Evolutionary conservation across 2,113 vertebrate species (phyloP).

Genomic region (Psammodynastes pulverulentus): DNA sequence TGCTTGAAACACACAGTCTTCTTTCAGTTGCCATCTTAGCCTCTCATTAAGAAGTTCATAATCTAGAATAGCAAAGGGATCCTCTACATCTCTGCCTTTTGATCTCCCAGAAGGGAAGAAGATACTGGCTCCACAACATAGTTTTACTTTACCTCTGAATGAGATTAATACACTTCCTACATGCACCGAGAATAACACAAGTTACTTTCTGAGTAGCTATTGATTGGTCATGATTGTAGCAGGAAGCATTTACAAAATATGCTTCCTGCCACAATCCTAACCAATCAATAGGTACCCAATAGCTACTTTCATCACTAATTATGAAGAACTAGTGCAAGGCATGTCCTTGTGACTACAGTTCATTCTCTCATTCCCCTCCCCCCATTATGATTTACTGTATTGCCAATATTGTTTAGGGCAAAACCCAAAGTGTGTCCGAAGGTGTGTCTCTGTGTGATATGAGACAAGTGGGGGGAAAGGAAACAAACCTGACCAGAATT

Average conservation of each 20-base stretch:
- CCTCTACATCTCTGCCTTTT: not conserved
- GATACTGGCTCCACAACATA: not conserved
- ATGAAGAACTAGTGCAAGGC: not conserved
- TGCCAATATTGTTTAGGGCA: not conserved
- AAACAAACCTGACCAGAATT: not conserved
- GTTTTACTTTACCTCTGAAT: not conserved
- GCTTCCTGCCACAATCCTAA: not conserved
- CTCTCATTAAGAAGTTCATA: constrained; percentile 33
- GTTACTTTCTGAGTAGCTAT: not conserved
- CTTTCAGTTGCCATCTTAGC: constrained; percentile 37
- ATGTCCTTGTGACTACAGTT: not conserved
- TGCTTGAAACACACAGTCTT: constrained; percentile 11
- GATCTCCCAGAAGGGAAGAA: not conserved
- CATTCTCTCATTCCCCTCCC: not conserved
- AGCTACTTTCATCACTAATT: not conserved
- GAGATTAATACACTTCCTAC: not conserved
- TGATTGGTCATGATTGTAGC: not conserved
- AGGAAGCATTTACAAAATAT: not conserved
- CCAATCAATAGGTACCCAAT: not conserved
- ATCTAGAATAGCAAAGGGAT: constrained; percentile 8
- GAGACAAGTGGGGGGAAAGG: not conserved
- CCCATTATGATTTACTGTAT: not conserved
- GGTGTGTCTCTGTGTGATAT: not conserved
- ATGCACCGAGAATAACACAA: not conserved
- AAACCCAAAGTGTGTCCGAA: not conserved